phyloP scores from a whole-genome alignment of 2,113 vertebrate genomes.

The Promerops cafer region DNA sequence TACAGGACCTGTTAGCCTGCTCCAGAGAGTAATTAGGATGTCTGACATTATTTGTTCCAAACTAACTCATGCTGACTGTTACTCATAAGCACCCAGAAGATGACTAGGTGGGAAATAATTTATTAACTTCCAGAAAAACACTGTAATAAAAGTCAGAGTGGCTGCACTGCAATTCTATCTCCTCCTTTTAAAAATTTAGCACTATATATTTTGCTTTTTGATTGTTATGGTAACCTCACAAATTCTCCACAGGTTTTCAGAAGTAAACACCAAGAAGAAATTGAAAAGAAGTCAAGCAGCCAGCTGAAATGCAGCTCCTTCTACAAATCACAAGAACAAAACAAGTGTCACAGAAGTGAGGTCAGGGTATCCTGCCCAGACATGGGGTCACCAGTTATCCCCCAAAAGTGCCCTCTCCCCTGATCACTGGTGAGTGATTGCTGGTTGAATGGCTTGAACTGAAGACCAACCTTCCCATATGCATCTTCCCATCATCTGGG shows the following conservation, averaged over 20 bases:
- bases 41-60: not conserved
- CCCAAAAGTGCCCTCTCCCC: not conserved
- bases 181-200: not conserved
- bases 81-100: not conserved
- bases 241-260: not conserved
- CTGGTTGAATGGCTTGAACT: not conserved
- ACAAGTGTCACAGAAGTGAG: not conserved
- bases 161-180: not conserved
- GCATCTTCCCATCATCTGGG: not conserved
- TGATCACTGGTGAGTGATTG: not conserved
- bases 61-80: not conserved
- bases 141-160: not conserved
- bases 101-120: not conserved
- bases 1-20: not conserved
- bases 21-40: not conserved
- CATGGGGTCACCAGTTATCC: not conserved
- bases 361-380: not conserved
- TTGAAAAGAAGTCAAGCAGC: not conserved
- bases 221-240: not conserved
- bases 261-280: not conserved
- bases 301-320: not conserved
- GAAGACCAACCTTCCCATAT: not conserved
- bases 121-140: not conserved
- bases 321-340: not conserved
- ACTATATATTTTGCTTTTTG: not conserved